Conservation (phyloP, 2,797 vertebrate species). For the Cercopithecus neglectus region DNA sequence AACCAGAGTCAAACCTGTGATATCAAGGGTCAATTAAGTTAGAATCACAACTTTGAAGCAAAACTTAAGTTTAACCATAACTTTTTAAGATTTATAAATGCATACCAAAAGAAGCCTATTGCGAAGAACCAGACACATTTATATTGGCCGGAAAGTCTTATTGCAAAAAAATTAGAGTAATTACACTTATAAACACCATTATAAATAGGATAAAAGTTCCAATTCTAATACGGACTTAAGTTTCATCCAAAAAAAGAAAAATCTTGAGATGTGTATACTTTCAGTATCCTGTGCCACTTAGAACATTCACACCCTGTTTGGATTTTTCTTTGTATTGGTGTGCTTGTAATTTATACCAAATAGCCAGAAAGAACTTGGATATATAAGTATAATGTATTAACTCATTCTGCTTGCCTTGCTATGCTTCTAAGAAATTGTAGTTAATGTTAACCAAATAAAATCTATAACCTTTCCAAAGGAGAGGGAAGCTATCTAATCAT, state of each 20-base stretch:
- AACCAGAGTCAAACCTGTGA: not conserved
- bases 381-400: not conserved
- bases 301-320: not conserved
- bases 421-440: not conserved
- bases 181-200: constrained; percentile 5
- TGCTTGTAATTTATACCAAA: not conserved
- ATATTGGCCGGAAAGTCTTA: not conserved
- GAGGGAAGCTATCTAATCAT: not conserved
- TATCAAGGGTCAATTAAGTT: not conserved
- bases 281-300: not conserved
- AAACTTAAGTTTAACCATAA: constrained; percentile 3
- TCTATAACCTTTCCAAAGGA: not conserved
- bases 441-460: constrained; percentile 20
- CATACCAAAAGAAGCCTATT: not conserved
- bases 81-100: not conserved
- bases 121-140: not conserved
- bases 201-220: not conserved
- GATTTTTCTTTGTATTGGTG: not conserved
- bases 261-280: not conserved
- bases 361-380: not conserved
- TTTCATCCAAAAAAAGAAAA: not conserved
- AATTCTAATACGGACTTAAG: not conserved
- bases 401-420: not conserved
- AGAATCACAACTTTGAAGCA: not conserved
- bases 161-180: not conserved